Evolutionary conservation across 2,797 vertebrate species (phyloP).

Genomic region (Enteromius fasciolatus): DNA sequence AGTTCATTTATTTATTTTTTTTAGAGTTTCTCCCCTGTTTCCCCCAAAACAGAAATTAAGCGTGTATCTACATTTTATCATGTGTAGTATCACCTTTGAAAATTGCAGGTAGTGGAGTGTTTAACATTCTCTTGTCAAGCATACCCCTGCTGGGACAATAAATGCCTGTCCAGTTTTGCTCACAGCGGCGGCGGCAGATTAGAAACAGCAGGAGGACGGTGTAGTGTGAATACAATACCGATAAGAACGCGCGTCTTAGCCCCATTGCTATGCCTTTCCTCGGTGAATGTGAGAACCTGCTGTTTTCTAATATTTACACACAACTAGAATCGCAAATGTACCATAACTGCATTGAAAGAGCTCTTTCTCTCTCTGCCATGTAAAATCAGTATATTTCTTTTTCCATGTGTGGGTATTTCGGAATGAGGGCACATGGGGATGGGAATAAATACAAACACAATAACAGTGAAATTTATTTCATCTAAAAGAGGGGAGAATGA

Average conservation of each 20-base stretch:
- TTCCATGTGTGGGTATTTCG: slow-evolving; percentile 46
- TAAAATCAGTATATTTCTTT: slow-evolving; percentile 68
- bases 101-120: slow-evolving; percentile 89
- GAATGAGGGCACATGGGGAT: slow-evolving; percentile 43
- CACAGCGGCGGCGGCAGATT: slow-evolving; percentile 96
- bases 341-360: slow-evolving; percentile 74
- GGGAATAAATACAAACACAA: slow-evolving; percentile 69
- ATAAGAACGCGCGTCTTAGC: slow-evolving; percentile 92
- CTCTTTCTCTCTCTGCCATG: slow-evolving; percentile 62
- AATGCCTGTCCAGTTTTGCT: slow-evolving; percentile 98
- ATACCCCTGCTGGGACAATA: slow-evolving; percentile 94
- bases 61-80: slow-evolving; percentile 83
- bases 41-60: slow-evolving; percentile 75
- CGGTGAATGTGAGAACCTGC: slow-evolving; percentile 90
- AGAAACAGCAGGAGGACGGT: slow-evolving; percentile 93
- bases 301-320: slow-evolving; percentile 99
- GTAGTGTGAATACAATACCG: slow-evolving; percentile 91
- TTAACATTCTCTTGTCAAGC: slow-evolving; percentile 95
- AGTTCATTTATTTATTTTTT: slow-evolving; percentile 58
- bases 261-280: slow-evolving; percentile 88
- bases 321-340: slow-evolving; percentile 90
- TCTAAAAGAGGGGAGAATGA: slow-evolving; percentile 54
- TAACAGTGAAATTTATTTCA: slow-evolving; percentile 73
- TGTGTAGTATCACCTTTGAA: slow-evolving; percentile 89
- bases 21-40: slow-evolving; percentile 51